Percentiles rank a stretch among this genome's conserved stretches.
These are phyloP conservation scores for Ginglymostoma cirratum DNA, from an alignment of 2,113 vertebrate genomes.

Conservation along the genomic window DNA sequence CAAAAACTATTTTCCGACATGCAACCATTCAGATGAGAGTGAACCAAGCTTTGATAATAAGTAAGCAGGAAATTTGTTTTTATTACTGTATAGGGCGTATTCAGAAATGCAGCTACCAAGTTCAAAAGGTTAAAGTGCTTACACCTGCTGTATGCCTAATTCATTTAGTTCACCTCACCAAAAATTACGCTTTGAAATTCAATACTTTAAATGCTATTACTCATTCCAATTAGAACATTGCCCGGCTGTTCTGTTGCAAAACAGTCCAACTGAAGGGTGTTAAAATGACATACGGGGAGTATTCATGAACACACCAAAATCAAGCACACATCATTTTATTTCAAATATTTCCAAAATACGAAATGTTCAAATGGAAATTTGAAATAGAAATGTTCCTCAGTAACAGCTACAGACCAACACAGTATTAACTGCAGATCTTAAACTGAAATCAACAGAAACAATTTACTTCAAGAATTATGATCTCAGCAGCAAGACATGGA, in stretches of 20 bases:
- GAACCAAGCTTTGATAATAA: slow-evolving; percentile 20
- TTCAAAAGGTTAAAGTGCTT: slow-evolving; percentile 21
- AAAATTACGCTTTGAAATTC: slow-evolving; percentile 28
- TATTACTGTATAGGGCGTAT: neutral
- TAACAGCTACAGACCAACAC: neutral
- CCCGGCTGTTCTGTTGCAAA: neutral
- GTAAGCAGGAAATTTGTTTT: slow-evolving; percentile 15
- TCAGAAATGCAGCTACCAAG: slow-evolving; percentile 17
- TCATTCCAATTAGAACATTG: slow-evolving; percentile 6
- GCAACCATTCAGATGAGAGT: neutral
- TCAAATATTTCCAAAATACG: neutral
- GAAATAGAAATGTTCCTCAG: neutral
- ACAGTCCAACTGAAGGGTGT: neutral
- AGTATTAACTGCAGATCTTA: neutral
- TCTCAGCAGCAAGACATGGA: neutral
- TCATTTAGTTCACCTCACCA: slow-evolving; percentile 31
- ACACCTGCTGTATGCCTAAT: slow-evolving; percentile 25
- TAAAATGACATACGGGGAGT: neutral
- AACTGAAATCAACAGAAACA: neutral
- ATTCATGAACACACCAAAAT: neutral
- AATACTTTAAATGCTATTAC: slow-evolving; percentile 30
- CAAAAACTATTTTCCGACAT: slow-evolving; percentile 12
- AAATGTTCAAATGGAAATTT: neutral
- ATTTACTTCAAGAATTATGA: slow-evolving; percentile 21
- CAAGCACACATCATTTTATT: neutral